These are phyloP conservation scores for Sphyrna mokarran DNA, from an alignment of 2,113 vertebrate genomes.

Conservation along the genomic window DNA sequence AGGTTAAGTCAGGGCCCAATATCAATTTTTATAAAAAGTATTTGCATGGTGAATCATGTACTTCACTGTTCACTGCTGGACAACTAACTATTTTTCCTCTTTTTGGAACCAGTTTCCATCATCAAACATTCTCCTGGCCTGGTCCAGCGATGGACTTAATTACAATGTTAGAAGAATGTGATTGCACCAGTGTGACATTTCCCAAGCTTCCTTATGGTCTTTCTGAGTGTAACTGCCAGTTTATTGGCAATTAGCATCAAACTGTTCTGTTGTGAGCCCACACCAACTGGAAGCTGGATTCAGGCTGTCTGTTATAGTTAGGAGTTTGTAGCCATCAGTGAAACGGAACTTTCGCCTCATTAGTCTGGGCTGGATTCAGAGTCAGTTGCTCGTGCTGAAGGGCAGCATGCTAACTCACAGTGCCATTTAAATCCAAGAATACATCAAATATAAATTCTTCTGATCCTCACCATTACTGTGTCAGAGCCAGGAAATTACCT, in stretches of 20 bases:
- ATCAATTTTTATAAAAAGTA: not conserved
- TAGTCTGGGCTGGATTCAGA: not conserved
- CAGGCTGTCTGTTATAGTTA: not conserved
- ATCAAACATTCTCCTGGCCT: not conserved
- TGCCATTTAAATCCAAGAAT: not conserved
- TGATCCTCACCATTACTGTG: not conserved
- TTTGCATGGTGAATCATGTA: not conserved
- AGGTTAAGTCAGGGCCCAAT: not conserved
- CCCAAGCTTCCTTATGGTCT: not conserved
- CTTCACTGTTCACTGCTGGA: not conserved
- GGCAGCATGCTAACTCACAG: not conserved
- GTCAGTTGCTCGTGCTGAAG: not conserved
- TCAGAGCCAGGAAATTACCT: not conserved
- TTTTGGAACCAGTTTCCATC: not conserved
- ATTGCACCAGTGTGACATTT: not conserved
- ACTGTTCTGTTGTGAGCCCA: not conserved
- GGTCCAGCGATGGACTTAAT: not conserved
- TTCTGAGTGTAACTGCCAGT: not conserved
- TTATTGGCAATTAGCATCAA: conserved; percentile 19
- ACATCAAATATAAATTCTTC: not conserved
- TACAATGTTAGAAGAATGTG: not conserved
- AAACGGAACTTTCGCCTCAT: not conserved
- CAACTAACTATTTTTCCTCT: not conserved
- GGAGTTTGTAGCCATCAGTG: not conserved
- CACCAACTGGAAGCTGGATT: conserved; percentile 8